phyloP scores from a whole-genome alignment of 2,113 vertebrate species.

The Melanotaenia duboulayi region DNA sequence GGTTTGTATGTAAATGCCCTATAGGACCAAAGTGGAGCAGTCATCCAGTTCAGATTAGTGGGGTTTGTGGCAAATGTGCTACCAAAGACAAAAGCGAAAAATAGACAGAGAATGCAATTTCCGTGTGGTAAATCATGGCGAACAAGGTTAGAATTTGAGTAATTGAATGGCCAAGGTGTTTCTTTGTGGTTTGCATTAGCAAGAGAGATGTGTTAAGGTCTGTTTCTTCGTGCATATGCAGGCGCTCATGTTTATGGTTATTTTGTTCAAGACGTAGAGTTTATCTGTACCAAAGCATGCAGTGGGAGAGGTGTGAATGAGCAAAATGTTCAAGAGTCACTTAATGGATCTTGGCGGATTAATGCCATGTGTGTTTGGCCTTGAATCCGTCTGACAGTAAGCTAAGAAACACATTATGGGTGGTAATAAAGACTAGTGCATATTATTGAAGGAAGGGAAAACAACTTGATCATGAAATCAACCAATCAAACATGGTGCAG shows the following conservation, averaged over 20 bases:
- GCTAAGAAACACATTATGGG: background rate
- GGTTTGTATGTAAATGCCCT: conserved; percentile 86
- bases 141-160: conserved; percentile 82
- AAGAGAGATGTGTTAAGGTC: conserved; percentile 47
- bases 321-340: background rate
- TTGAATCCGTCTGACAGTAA: background rate
- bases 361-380: background rate
- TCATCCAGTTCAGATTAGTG: conserved; percentile 81
- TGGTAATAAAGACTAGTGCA: background rate
- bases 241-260: conserved; percentile 26
- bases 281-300: background rate
- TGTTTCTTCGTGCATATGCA: conserved; percentile 40
- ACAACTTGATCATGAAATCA: conserved; percentile 21
- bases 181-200: conserved; percentile 63
- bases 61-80: conserved; percentile 74
- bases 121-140: conserved; percentile 79
- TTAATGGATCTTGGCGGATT: background rate
- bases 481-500: conserved; percentile 40
- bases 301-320: background rate
- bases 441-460: background rate
- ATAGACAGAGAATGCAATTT: conserved; percentile 67
- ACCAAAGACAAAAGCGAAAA: conserved; percentile 73
- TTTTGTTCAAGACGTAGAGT: conserved; percentile 20
- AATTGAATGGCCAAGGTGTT: conserved; percentile 79
- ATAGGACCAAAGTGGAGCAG: conserved; percentile 77